phyloP scores from a whole-genome alignment of 2,113 vertebrate genomes.

The Chiloscyllium plagiosum region DNA sequence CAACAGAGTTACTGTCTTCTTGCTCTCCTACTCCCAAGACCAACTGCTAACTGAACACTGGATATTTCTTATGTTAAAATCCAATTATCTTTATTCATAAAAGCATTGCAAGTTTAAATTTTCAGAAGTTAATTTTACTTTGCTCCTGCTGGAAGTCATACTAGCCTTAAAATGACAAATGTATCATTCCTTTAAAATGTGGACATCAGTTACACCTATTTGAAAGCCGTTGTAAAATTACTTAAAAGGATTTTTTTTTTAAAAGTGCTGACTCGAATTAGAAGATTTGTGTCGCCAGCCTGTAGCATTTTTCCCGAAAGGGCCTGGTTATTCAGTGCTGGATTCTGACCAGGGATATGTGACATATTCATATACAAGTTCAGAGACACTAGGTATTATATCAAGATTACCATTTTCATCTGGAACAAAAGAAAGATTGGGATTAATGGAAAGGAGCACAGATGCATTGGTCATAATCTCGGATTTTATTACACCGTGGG shows the following conservation, averaged over 20 bases:
- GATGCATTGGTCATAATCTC: neutral
- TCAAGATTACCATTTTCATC: neutral
- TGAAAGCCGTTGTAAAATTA: neutral
- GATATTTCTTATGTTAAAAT: neutral
- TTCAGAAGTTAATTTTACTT: neutral
- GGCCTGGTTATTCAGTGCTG: neutral
- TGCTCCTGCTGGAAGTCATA: too few species aligned
- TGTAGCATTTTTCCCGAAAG: neutral
- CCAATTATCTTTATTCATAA: constrained; percentile 17
- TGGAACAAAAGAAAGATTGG: neutral
- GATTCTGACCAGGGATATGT: neutral
- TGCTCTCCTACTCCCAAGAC: too few species aligned
- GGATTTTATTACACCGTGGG: too few species aligned
- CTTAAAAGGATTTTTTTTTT: neutral
- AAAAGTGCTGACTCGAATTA: neutral
- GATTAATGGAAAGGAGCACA: neutral
- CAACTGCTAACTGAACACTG: neutral
- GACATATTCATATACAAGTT: neutral
- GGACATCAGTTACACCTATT: neutral
- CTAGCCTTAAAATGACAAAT: neutral
- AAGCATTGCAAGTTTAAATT: too few species aligned
- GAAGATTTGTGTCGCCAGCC: too few species aligned
- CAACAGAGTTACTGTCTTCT: neutral
- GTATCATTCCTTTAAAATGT: neutral
- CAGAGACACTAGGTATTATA: neutral